phyloP scores from a whole-genome alignment of 2,888 invertebrate species.

The Reticulitermes lucifugus region DNA sequence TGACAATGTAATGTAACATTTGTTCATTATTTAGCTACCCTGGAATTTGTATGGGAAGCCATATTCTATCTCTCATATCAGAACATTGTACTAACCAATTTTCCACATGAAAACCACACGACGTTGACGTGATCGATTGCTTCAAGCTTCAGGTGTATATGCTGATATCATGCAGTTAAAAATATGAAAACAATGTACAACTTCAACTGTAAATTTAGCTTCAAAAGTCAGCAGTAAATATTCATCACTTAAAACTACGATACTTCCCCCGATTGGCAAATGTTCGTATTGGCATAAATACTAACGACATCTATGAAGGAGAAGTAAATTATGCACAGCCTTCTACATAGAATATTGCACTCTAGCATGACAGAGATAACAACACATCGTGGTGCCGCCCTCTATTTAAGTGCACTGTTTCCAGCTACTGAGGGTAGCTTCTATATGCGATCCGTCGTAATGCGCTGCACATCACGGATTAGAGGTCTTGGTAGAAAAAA shows the following conservation, averaged over 20 bases:
- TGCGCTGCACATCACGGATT: no score
- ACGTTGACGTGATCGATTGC: background rate
- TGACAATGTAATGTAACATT: background rate
- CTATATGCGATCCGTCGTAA: no score
- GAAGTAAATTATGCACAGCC: conserved; percentile 8
- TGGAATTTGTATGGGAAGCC: conserved; percentile 41
- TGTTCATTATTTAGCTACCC: conserved; percentile 37
- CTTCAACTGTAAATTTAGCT: conserved; percentile 11
- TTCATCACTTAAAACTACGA: conserved; percentile 42
- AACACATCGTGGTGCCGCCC: background rate
- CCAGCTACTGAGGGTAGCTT: no score
- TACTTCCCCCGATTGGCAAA: conserved; percentile 43
- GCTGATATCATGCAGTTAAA: background rate
- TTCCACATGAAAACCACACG: background rate
- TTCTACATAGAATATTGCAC: background rate
- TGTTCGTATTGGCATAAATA: conserved; percentile 37
- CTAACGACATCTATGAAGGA: conserved; percentile 5
- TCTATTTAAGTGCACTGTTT: no score
- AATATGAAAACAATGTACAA: background rate
- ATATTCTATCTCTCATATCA: conserved; percentile 35
- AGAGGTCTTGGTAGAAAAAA: no score
- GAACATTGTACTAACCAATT: conserved; percentile 30
- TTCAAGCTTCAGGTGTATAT: background rate
- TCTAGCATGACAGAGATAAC: background rate
- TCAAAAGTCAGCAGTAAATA: conserved; percentile 20